Evolutionary conservation across 2,888 invertebrate genomes (phyloP).

Genomic region (Macrophya alboannulata): DNA sequence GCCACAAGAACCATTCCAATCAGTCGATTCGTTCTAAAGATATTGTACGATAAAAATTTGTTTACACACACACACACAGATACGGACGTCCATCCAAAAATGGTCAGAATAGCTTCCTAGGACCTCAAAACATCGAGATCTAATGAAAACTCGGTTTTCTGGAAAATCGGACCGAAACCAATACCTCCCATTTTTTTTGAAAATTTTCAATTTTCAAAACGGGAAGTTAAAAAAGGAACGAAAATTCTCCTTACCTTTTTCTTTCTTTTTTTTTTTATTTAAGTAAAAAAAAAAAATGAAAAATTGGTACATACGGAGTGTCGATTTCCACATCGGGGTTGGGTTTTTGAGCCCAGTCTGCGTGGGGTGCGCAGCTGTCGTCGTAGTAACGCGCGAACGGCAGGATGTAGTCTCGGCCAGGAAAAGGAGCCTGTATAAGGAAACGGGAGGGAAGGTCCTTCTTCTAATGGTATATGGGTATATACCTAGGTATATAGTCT

Average conservation of each 20-base stretch:
- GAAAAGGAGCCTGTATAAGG: not conserved
- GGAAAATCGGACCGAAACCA: too few species aligned
- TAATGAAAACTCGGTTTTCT: too few species aligned
- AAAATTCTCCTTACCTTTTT: not conserved
- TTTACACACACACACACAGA: too few species aligned
- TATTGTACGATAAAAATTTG: too few species aligned
- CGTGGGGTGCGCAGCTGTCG: constrained; percentile 44
- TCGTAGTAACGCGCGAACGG: not conserved
- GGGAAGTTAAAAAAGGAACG: too few species aligned
- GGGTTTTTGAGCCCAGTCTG: not conserved
- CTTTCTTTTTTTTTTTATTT: not conserved
- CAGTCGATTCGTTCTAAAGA: too few species aligned
- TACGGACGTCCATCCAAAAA: too few species aligned
- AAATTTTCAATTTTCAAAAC: too few species aligned
- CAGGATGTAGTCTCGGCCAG: not conserved
- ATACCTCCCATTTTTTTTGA: too few species aligned
- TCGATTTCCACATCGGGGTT: not conserved
- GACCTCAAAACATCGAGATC: too few species aligned
- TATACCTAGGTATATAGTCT: not conserved
- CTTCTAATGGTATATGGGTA: not conserved
- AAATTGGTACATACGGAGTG: not conserved
- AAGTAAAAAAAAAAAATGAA: not conserved
- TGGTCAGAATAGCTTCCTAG: too few species aligned
- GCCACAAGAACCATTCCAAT: too few species aligned
- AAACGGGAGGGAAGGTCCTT: not conserved